These are phyloP conservation scores for Uropetala carovei DNA, from an alignment of 2,888 invertebrate genomes.

Conservation along the genomic window DNA sequence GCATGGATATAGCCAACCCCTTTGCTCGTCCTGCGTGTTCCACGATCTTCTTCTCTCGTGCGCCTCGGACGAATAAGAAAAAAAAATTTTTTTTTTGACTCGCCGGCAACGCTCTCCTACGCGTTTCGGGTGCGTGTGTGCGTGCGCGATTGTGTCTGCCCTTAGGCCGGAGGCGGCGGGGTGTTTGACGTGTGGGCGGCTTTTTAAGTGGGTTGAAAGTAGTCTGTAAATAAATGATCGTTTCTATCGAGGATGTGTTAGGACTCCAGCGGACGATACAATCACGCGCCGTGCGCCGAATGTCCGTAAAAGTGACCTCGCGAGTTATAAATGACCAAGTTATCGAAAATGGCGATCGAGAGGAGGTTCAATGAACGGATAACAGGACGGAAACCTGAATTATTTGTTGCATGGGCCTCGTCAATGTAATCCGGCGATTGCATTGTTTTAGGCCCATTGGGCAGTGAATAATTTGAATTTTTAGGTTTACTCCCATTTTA, in stretches of 20 bases:
- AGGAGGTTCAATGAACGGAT: no score
- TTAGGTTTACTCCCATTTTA: no score
- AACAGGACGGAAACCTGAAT: no score
- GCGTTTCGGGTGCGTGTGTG: background rate
- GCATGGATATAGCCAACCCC: background rate
- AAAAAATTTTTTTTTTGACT: background rate
- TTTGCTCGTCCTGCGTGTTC: slow-evolving; percentile 8
- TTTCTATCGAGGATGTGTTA: background rate
- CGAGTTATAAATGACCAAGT: no score
- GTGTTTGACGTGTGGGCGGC: background rate
- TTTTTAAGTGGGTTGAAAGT: background rate
- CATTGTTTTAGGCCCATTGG: no score
- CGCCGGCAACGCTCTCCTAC: background rate
- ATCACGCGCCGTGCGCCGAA: background rate
- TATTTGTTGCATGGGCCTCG: no score
- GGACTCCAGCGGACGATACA: background rate
- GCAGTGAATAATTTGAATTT: no score
- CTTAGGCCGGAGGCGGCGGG: background rate
- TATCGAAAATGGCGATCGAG: no score
- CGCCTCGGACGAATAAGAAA: slow-evolving; percentile 20
- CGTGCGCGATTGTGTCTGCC: background rate
- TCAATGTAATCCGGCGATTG: no score
- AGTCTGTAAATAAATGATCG: background rate
- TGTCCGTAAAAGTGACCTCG: no score
- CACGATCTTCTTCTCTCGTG: background rate